Base-by-base conservation (phyloP, 2,113 vertebrate species). In the Gadus macrocephalus region DNA sequence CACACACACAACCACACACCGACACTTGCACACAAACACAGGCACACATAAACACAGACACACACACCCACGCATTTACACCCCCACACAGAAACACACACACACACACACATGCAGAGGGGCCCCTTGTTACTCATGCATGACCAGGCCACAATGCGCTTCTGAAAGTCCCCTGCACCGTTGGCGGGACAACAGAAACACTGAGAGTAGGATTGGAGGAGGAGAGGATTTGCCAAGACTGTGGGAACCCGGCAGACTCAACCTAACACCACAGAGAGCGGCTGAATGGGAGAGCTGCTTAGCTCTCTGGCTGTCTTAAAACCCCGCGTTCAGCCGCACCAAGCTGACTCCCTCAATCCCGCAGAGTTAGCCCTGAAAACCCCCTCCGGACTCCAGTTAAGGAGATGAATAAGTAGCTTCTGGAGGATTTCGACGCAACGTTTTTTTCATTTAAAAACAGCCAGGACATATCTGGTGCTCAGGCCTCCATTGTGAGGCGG, bases 181-280 rank as follows among this genome's bases (percentile, higher is more conserved):
- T 93, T 87, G 91, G 89, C 89, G 82, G 82, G 91, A 90, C 89
- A 93, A 93, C 92, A 85, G 81, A 83, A 85, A 82, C 84, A 82
- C 70, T 17, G 85, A 85, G 81, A 77, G 84, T 85, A 73, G 79
- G 85, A 88, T 87, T 88, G 80, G 79, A 49, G 77, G 73, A 72
- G 80, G 71, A 73, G 68, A 71, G 78, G 79, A 82, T 85, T 82
- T 88, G 88, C 85, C 85, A 87, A 88, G 81, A 83, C 79, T 86
- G 84, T 86, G 86, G 80, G 87, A 90, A 86, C 78, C 42, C 80
- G 80, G 81, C 82, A 76, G 84, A 85, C 75, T 86, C 81, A 67
- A 76, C 68, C 80, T 80, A 73, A 67, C 0, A 70, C 71, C 77
- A 85, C 82, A 87, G 87, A 85, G 74, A 49, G 42, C 9, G 42